Evolutionary conservation across 2,113 vertebrate genomes (phyloP).

Genomic region (Candoia aspera): DNA sequence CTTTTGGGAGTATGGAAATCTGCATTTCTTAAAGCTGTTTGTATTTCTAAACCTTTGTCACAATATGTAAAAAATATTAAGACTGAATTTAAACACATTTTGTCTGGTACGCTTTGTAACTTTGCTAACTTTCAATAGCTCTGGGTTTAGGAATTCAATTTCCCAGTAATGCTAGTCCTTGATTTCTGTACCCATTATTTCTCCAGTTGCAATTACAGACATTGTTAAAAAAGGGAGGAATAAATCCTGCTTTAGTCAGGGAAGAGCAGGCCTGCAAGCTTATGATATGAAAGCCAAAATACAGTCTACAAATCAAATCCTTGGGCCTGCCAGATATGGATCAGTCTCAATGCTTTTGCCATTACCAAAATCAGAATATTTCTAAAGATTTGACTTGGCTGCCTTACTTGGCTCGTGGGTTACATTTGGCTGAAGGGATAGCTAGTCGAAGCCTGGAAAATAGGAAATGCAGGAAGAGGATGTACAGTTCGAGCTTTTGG

Average conservation of each 20-base stretch:
- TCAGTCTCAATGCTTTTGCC: neutral
- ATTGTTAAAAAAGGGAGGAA: conserved; percentile 41
- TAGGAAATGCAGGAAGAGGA: neutral
- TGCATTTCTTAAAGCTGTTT: conserved; percentile 38
- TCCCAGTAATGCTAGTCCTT: conserved; percentile 52
- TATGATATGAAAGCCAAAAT: conserved; percentile 15
- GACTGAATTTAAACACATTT: conserved; percentile 44
- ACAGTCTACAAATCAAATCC: neutral
- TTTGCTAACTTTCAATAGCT: conserved; percentile 3
- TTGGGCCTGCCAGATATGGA: neutral
- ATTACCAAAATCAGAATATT: neutral
- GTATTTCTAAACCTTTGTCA: conserved; percentile 62
- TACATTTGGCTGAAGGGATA: neutral
- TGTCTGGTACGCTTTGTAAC: conserved; percentile 26
- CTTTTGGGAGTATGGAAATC: conserved; percentile 44
- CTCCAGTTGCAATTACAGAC: conserved; percentile 62
- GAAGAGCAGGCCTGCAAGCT: neutral
- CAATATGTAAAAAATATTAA: conserved; percentile 49
- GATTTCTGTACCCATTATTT: conserved; percentile 60
- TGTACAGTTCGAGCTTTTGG: neutral
- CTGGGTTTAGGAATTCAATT: conserved; percentile 62
- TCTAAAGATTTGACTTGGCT: neutral
- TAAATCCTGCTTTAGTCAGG: conserved; percentile 22
- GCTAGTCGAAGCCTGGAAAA: neutral
- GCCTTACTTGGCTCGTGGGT: neutral